A percentile compares a stretch with the other conserved stretches of the same genome.
Conservation (phyloP, 2,113 vertebrate species). For the Lonchura striata region DNA sequence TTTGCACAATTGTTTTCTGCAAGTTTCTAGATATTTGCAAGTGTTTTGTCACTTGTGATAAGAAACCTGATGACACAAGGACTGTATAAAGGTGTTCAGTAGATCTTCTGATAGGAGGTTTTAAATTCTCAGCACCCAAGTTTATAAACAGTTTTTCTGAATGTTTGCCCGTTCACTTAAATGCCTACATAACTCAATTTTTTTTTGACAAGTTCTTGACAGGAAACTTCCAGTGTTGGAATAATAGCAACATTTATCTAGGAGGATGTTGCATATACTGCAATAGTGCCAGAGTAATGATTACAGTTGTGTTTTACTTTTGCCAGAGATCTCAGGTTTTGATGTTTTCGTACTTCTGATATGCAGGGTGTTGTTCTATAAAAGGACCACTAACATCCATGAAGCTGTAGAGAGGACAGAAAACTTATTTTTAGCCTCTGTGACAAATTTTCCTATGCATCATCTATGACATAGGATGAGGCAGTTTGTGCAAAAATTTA, state of each 20-base stretch:
- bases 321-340: neutral
- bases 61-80: neutral
- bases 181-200: neutral
- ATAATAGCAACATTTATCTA: neutral
- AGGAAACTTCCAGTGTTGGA: neutral
- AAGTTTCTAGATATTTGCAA: neutral
- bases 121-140: neutral
- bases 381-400: neutral
- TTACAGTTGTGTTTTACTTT: neutral
- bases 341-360: neutral
- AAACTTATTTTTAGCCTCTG: neutral
- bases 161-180: neutral
- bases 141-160: neutral
- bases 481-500: neutral
- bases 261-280: neutral
- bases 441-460: neutral
- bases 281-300: neutral
- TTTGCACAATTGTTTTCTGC: neutral
- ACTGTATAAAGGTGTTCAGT: neutral
- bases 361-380: neutral
- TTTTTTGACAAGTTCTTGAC: neutral
- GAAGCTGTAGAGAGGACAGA: neutral
- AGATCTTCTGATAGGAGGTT: neutral
- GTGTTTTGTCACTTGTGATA: neutral
- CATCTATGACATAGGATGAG: neutral